Base-by-base conservation (phyloP, 2,797 vertebrate species). In the Amniataba percoides region DNA sequence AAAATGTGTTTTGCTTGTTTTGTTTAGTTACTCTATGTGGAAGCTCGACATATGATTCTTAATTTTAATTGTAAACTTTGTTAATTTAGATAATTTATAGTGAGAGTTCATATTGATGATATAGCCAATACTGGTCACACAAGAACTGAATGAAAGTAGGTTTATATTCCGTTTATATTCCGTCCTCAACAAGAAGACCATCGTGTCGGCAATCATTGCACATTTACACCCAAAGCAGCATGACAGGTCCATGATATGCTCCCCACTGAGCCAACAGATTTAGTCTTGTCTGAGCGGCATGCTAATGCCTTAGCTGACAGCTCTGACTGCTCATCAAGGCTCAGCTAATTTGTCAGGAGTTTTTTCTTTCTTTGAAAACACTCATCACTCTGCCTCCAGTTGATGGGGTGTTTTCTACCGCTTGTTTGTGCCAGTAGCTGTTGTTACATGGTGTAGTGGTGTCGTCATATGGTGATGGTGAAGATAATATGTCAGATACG, bases 241-340 rank as follows among this genome's bases (percentile, higher is more conserved):
- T 71, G 73, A 65, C 76, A 43, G 61, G 66, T 69, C 74, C 16
- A 4, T 55, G 77, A 73, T 73, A 73, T 73, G 2, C 0, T 19
- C 56, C 34, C 56, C 23, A 21, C 56, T 42, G 68, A 63, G 40
- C 62, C 43, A 74, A 67, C 81, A 70, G 42, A 77, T 92, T 82
- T 61, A 82, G 76, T 39, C 68, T 5, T 31, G 64, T 77, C 25
- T 85, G 87, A 93, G 82, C 19, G 36, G 31, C 85, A 49, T 55
- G 71, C 85, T 92, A 92, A 94, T 71, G 45, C 51, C 36, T 67
- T 16, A 66, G 93, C 78, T 93, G 95, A 95, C 94, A 95, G 93
- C 79, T 86, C 86, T 82, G 90, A 88, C 85, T 49, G 3, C 65
- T 71, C 80, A 31, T 90, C 89, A 57, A 18, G 40, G 52, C 84